Base-by-base conservation (phyloP, 2,888 invertebrate species). In the Gryllus longicercus region DNA sequence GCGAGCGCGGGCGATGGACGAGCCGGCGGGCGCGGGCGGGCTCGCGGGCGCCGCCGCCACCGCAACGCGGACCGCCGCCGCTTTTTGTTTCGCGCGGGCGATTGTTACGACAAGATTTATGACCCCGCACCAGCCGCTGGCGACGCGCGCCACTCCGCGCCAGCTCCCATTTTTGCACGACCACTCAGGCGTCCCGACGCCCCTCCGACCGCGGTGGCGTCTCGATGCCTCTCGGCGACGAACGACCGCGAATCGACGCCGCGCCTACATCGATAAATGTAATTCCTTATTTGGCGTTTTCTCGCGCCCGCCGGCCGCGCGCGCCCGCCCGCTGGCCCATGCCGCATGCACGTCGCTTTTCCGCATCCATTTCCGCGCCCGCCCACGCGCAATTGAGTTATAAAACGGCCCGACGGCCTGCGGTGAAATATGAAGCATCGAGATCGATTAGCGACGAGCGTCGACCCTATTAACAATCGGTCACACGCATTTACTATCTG, bases 381-480 rank as follows among this genome's bases (percentile, higher is more conserved):
- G 38, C 38, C 38, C 38, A 8, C 38, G 5, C 38, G 38, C 38
- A 38, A 38, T 38, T 38, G 38, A 38, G 38, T 38, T 38, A 38
- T 63, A 63, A 63, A 63, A 63, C 63, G 63, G n/a, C 38, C 38
- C 38, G 38, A 38, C 38, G 38, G 38, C 38, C 38, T 8, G 38
- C 38, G 12, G 49, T 77, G 16, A 49, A 78, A n/a, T 78, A 50
- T 23, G 50, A 78, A 12, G n/a, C 21, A 38, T 74, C 49, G 38
- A 23, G 18, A 51, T 79, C 79, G 74, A 77, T 74, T 63, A 51
- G 49, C 51, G 49, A 49, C 51, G 78, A 77, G 51, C 75, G 77
- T 80, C 78, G 80, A 80, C 80, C 50, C 38, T 11, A 18, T 78
- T 75, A 78, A 79, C 78, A 78, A 25, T 80, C 78, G 78, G 75